These are phyloP conservation scores for Euborellia annulipes DNA, from an alignment of 1,140 invertebrate species.

Conservation along the genomic window DNA sequence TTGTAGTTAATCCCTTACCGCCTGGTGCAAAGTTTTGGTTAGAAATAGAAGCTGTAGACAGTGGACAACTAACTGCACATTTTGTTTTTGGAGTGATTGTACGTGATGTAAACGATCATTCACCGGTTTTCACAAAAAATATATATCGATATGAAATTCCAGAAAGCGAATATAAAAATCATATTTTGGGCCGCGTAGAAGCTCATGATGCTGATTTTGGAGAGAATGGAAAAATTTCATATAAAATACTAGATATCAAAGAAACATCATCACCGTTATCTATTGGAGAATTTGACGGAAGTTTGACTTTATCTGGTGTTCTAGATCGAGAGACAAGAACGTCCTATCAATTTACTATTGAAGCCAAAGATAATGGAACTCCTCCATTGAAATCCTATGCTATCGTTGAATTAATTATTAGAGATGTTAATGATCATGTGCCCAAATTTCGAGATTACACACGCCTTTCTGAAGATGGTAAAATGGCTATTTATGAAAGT, in stretches of 20 bases:
- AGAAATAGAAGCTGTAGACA: slow-evolving; percentile 59
- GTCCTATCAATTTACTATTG: slow-evolving; percentile 52
- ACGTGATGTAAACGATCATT: slow-evolving; percentile 72
- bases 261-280: slow-evolving; percentile 18
- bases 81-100: slow-evolving; percentile 50
- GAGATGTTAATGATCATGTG: slow-evolving; percentile 40
- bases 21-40: slow-evolving; percentile 62
- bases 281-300: slow-evolving; percentile 38
- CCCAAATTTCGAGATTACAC: slow-evolving; percentile 56
- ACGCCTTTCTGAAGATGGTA: slow-evolving; percentile 11
- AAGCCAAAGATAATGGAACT: slow-evolving; percentile 60
- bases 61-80: slow-evolving; percentile 49
- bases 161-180: slow-evolving; percentile 55
- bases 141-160: slow-evolving; percentile 69
- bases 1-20: slow-evolving; percentile 52
- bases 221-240: slow-evolving; percentile 57
- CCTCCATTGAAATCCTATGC: slow-evolving; percentile 17
- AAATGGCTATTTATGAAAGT: slow-evolving; percentile 50
- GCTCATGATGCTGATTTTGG: slow-evolving; percentile 62
- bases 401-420: slow-evolving; percentile 54
- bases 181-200: slow-evolving; percentile 53
- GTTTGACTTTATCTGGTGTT: slow-evolving; percentile 53
- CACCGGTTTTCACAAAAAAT: slow-evolving; percentile 61
- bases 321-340: slow-evolving; percentile 61
- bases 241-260: slow-evolving; percentile 40